Percentiles rank a stretch among this genome's conserved stretches.
Conservation (phyloP, 2,888 invertebrate genomes). For the Lissonota sp. region DNA sequence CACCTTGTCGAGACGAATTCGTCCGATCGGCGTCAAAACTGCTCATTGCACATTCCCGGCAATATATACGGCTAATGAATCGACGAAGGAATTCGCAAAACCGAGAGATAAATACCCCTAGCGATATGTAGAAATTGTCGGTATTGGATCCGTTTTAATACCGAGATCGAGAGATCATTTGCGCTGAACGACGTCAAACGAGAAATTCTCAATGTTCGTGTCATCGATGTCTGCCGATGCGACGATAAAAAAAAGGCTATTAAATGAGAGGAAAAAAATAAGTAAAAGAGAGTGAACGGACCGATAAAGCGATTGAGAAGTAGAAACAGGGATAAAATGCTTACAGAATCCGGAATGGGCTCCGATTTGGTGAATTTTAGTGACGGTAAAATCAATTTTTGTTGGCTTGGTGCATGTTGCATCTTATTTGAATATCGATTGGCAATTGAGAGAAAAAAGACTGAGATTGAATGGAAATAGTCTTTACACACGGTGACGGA, state of each 20-base stretch:
- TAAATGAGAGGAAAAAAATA: too few species aligned
- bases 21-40: background rate
- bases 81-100: constrained; percentile 61
- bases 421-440: too few species aligned
- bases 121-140: constrained; percentile 33
- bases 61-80: constrained; percentile 30
- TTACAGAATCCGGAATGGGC: too few species aligned
- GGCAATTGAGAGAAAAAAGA: too few species aligned
- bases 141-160: background rate
- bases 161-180: constrained; percentile 16
- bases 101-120: constrained; percentile 15
- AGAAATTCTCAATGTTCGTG: constrained; percentile 68
- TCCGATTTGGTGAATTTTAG: too few species aligned
- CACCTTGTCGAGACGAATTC: constrained; percentile 12
- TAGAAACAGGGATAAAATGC: too few species aligned
- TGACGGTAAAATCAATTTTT: too few species aligned
- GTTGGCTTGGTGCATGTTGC: too few species aligned
- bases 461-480: too few species aligned
- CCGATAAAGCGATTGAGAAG: constrained; percentile 73
- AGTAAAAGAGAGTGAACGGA: too few species aligned
- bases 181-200: constrained; percentile 63
- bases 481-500: background rate
- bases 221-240: constrained; percentile 31
- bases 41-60: background rate
- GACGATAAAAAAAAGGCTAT: constrained; percentile 71